These are phyloP conservation scores for Bombus impatiens DNA, from an alignment of 1,140 invertebrate species.

Conservation along the genomic window DNA sequence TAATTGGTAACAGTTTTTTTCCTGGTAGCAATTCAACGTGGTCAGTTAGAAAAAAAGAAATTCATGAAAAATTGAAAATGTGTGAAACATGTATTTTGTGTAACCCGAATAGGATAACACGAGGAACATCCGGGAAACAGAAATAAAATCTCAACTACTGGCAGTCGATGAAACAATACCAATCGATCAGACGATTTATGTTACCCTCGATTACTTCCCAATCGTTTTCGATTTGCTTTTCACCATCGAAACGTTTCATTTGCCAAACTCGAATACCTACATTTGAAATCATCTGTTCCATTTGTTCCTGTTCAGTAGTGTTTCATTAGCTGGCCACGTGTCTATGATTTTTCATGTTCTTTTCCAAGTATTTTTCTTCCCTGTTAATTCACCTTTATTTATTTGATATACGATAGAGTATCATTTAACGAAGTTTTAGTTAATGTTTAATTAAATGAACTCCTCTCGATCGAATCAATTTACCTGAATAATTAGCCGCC, in stretches of 20 bases:
- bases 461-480: background rate
- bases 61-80: background rate
- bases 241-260: background rate
- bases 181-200: background rate
- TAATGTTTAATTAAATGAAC: background rate
- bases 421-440: too few species aligned
- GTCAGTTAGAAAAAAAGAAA: background rate
- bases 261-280: background rate
- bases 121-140: background rate
- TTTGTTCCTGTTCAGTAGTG: background rate
- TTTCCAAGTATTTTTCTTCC: too few species aligned
- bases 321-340: too few species aligned
- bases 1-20: background rate
- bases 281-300: background rate
- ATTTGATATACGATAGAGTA: too few species aligned
- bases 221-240: background rate
- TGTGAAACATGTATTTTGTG: background rate
- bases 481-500: background rate
- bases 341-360: too few species aligned
- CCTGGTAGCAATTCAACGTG: too few species aligned
- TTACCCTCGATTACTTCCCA: background rate
- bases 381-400: too few species aligned
- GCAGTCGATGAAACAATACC: conserved; percentile 2
- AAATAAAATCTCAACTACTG: background rate
- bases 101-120: background rate